phyloP scores from a whole-genome alignment of 2,888 invertebrate species.

The Protula sp. region DNA sequence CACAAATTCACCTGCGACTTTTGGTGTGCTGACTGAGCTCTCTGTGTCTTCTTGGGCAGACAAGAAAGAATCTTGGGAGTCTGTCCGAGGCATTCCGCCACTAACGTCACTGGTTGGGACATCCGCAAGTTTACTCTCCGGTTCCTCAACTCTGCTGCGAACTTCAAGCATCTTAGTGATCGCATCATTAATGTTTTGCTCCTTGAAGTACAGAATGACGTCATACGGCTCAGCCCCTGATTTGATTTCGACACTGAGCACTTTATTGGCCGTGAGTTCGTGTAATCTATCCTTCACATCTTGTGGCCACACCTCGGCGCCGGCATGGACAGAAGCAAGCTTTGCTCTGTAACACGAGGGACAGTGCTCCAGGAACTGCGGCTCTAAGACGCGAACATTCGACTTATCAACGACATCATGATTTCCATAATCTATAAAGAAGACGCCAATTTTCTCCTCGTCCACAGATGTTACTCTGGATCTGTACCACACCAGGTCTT shows the following conservation, averaged over 20 bases:
- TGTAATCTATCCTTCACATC: background rate
- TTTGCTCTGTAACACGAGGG: background rate
- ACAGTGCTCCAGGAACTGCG: background rate
- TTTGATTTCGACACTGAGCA: background rate
- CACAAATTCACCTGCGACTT: too few species aligned
- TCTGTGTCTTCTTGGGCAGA: too few species aligned
- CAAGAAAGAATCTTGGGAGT: too few species aligned
- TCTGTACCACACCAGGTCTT: background rate
- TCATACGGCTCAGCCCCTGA: background rate
- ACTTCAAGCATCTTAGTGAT: too few species aligned
- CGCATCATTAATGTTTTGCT: background rate
- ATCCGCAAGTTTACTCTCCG: too few species aligned
- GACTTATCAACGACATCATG: background rate
- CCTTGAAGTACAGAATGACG: background rate
- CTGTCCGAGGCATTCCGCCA: too few species aligned
- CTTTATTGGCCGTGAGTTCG: background rate
- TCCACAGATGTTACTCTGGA: background rate
- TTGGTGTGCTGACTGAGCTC: too few species aligned
- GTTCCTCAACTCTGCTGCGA: too few species aligned
- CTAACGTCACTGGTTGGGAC: too few species aligned
- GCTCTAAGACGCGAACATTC: background rate
- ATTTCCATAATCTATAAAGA: constrained; percentile 1
- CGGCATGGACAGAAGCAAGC: background rate
- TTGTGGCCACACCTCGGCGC: background rate
- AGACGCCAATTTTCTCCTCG: background rate